Conservation (phyloP, 1,140 invertebrate genomes). For the Cryptotermes secundus region DNA sequence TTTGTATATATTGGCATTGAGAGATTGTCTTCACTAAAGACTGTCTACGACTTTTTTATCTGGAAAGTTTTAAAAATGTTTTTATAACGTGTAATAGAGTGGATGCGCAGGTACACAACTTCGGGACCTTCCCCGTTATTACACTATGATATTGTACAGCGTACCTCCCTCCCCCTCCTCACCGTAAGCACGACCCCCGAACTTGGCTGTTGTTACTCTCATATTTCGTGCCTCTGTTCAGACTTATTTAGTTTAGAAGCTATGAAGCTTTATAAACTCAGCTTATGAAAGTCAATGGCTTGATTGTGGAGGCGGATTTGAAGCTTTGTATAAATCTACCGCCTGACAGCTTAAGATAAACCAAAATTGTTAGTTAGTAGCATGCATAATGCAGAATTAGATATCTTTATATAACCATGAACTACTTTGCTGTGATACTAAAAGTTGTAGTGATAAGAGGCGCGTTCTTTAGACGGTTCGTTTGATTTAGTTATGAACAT, state of each 20-base stretch:
- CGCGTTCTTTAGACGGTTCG: neutral
- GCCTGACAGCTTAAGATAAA: neutral
- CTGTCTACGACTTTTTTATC: no score
- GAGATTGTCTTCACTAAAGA: no score
- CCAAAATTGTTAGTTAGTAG: neutral
- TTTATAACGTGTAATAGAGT: neutral
- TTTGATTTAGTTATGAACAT: neutral
- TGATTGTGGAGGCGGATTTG: neutral
- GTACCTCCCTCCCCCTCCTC: no score
- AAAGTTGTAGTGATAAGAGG: neutral
- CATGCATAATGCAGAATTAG: neutral
- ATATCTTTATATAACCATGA: neutral
- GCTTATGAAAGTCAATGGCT: neutral
- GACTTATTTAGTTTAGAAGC: neutral
- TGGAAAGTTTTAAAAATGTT: neutral
- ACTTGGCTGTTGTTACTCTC: neutral
- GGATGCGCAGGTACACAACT: neutral
- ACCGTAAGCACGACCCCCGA: neutral
- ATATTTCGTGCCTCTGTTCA: neutral
- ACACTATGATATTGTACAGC: neutral
- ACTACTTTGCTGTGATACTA: neutral
- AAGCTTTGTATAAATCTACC: neutral
- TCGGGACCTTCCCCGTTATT: neutral
- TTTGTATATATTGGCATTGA: no score
- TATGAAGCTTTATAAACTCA: neutral